Evolutionary conservation across 2,888 invertebrate species (phyloP).

Genomic region (Amphipoea lucens): DNA sequence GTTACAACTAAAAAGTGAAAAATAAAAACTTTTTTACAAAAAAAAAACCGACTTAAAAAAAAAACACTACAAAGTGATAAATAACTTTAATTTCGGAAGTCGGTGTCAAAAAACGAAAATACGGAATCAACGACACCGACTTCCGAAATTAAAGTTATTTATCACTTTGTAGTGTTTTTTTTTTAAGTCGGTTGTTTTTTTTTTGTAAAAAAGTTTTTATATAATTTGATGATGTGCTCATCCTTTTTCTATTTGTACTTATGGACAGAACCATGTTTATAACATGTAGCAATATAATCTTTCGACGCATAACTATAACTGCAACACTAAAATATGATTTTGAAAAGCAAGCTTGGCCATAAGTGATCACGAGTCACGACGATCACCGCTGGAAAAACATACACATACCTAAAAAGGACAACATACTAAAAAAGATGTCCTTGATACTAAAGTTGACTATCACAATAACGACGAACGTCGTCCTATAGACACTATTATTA

Average conservation of each 20-base stretch:
- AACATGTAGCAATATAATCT: not conserved
- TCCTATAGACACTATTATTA: constrained; percentile 61
- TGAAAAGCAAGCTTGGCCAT: not conserved
- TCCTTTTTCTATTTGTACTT: not conserved
- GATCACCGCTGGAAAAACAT: not conserved
- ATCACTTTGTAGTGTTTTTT: no score
- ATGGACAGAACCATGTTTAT: not conserved
- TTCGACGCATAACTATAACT: not conserved
- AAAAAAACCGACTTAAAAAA: no score
- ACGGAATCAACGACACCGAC: no score
- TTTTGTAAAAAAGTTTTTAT: no score
- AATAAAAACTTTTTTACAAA: no score
- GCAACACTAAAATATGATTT: not conserved
- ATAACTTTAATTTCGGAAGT: no score
- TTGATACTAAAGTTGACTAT: not conserved
- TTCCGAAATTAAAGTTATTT: no score
- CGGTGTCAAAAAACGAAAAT: no score
- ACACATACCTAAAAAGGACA: not conserved
- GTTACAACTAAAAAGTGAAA: no score
- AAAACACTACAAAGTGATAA: no score
- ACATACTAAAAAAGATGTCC: not conserved
- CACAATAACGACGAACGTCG: constrained; percentile 1
- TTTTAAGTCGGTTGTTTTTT: no score
- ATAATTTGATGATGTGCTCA: not conserved
- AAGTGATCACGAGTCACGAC: not conserved